Conservation (phyloP, 2,888 invertebrate genomes). For the Drosophila fungiperda region DNA sequence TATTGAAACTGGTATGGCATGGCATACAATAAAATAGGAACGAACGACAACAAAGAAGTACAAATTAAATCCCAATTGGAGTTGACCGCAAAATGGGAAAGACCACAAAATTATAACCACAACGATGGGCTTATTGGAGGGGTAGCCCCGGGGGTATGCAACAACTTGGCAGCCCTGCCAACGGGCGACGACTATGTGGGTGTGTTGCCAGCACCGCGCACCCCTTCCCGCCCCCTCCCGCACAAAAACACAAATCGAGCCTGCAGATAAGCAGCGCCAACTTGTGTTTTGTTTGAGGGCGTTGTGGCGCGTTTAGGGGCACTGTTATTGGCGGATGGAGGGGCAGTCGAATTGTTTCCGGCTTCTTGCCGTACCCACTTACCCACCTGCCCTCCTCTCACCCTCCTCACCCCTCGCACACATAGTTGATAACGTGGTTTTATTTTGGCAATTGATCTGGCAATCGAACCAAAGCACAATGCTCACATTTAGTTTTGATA, state of each 20-base stretch:
- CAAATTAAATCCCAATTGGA: slow-evolving; percentile 82
- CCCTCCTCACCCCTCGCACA: slow-evolving; percentile 12
- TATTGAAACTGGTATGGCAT: slow-evolving; percentile 41
- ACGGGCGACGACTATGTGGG: slow-evolving; percentile 18
- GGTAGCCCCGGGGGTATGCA: slow-evolving; percentile 21
- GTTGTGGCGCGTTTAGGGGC: slow-evolving; percentile 71
- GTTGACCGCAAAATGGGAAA: slow-evolving; percentile 80
- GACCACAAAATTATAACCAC: slow-evolving; percentile 82
- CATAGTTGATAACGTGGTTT: slow-evolving; percentile 64
- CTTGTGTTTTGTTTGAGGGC: slow-evolving; percentile 77
- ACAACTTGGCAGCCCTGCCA: slow-evolving; percentile 64
- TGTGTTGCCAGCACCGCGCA: not conserved
- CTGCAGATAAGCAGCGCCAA: slow-evolving; percentile 75
- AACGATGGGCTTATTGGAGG: slow-evolving; percentile 60
- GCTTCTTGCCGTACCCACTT: slow-evolving; percentile 8
- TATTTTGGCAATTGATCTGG: slow-evolving; percentile 78
- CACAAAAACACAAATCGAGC: slow-evolving; percentile 47
- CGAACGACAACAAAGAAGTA: slow-evolving; percentile 82
- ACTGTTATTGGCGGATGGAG: slow-evolving; percentile 41
- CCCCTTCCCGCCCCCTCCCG: not conserved
- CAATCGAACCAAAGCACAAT: slow-evolving; percentile 63
- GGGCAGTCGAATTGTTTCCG: slow-evolving; percentile 10
- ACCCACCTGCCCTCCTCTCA: slow-evolving; percentile 7
- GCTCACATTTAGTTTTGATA: slow-evolving; percentile 70
- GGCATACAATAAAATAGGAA: slow-evolving; percentile 78